phyloP scores from a whole-genome alignment of 2,888 invertebrate genomes.

The Leptopilina drosophilae region DNA sequence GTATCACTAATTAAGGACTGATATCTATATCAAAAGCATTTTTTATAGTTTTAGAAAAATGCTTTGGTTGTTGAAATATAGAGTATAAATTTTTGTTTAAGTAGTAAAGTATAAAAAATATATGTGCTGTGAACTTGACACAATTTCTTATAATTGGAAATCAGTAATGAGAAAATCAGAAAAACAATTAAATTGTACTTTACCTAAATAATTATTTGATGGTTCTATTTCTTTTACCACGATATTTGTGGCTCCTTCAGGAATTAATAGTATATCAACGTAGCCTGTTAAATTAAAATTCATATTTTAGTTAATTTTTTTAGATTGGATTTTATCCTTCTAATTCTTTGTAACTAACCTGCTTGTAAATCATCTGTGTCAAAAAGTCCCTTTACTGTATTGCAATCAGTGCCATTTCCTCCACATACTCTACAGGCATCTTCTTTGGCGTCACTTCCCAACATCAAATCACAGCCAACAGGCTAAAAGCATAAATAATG shows the following conservation, averaged over 20 bases:
- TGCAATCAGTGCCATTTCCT: slow-evolving; percentile 93
- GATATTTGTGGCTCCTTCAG: slow-evolving; percentile 95
- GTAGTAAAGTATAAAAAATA: no score
- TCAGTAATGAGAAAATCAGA: no score
- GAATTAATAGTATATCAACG: slow-evolving; percentile 93
- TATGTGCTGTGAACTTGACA: no score
- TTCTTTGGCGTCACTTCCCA: slow-evolving; percentile 91
- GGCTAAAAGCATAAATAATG: slow-evolving; percentile 78
- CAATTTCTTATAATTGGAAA: no score
- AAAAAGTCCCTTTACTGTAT: slow-evolving; percentile 85
- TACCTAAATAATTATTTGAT: slow-evolving; percentile 94
- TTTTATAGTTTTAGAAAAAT: no score
- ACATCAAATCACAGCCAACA: slow-evolving; percentile 96
- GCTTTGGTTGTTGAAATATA: no score
- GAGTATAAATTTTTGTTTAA: no score
- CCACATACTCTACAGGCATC: slow-evolving; percentile 95
- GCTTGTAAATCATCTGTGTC: slow-evolving; percentile 85
- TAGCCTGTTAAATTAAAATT: slow-evolving; percentile 83
- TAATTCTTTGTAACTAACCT: slow-evolving; percentile 79
- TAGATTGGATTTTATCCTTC: not conserved
- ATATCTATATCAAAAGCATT: no score
- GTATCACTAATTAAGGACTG: no score
- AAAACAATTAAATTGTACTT: slow-evolving; percentile 54
- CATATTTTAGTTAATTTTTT: not conserved
- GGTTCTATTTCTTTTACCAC: slow-evolving; percentile 86